Evolutionary conservation across 2,113 vertebrate genomes (phyloP), one percentile per base, ranked within the genome.

Genomic region (Psittacula cyanocephala): DNA sequence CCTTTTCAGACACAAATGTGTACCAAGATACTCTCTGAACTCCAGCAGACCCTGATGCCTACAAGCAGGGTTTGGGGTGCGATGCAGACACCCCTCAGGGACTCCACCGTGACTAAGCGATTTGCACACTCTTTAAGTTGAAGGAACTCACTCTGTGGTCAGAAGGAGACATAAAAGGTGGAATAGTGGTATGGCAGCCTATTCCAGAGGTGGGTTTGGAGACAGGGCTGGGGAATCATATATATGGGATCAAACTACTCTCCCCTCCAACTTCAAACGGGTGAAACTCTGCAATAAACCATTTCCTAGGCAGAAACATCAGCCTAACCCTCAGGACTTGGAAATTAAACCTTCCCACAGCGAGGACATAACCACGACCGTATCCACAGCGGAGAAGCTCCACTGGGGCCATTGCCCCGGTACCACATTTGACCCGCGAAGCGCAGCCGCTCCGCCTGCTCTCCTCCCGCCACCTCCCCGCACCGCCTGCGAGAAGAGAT

Each of bases 31-130:
- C 44, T 59, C 31, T 74, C 43, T 11, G 44, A 69, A 52, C 44
- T 55, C 39, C 6, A 0, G 24, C 39, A 55, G 78, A 23, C 7
- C 39, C 67, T 7, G 22, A 12, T 29, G 53, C 18, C 43, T 18
- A 7, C 1, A 2, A 43, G 35, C 9, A 1, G 7, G 35, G n/a
- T 18, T n/a, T 50, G 33, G 24, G 11, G 68, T 0, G 0, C 0
- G 0, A 24, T 12, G 28, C 29, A 70, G 62, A 27, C 28, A 39
- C 57, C n/a, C 17, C 57, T 20, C 10, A 3, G 50, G 46, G 44
- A 28, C 15, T 41, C 39, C 39, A 43, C 31, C 24, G 3, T 14
- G 43, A 37, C 33, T 22, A n/a, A 39, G 44, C 1, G 2, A 11
- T 53, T 22, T 55, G 46, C 46, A 75, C 12, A 16, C n/a, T 15